Evolutionary conservation across 2,888 invertebrate genomes (phyloP), one percentile per base, ranked within the genome.

Genomic region (Drosophila vallismaia): DNA sequence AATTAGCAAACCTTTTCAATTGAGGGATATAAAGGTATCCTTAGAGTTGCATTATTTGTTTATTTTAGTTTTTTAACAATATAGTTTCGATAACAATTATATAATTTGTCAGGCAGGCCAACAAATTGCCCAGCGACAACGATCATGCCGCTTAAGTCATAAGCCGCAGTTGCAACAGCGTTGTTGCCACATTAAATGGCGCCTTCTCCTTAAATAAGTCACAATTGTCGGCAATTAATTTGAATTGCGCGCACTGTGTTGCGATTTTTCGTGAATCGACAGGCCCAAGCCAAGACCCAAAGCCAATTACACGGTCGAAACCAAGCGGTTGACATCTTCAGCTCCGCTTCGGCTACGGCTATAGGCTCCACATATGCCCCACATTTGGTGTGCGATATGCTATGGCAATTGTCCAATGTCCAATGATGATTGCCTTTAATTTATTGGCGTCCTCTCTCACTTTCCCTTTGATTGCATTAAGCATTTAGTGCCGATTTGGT

Each of bases 211-310:
- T 73, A 84, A 84, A 76, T 76, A 85, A 88, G 79, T 70, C 78
- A 77, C 84, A 88, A 86, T 87, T 87, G 83, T 71, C 71, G 75
- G 75, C 87, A 89, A 86, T 89, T 87, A 89, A 89, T 86, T 87
- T 85, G 74, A 88, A 85, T 87, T 89, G 74, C 82, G 75, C 69
- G 49, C 70, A 66, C 74, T 73, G 69, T 68, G 76, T 75, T 77
- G 76, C 56, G 88, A 89, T 89, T 89, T 88, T 64, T 68, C 66
- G 53, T 49, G 57, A 75, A 62, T 76, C 64, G 77, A 75, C 54
- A 63, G 42, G 26, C 48, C 31, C 57, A 44, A 56, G 54, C 31
- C 57, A 44, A 56, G 54, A 52, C 58, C 58, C 74, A 64, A 28
- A 82, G 74, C 69, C 83, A 85, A 82, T 81, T 81, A 85, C 77